These are phyloP conservation scores for Drosophila tanythrix DNA, from an alignment of 2,888 invertebrate species.

Conservation along the genomic window DNA sequence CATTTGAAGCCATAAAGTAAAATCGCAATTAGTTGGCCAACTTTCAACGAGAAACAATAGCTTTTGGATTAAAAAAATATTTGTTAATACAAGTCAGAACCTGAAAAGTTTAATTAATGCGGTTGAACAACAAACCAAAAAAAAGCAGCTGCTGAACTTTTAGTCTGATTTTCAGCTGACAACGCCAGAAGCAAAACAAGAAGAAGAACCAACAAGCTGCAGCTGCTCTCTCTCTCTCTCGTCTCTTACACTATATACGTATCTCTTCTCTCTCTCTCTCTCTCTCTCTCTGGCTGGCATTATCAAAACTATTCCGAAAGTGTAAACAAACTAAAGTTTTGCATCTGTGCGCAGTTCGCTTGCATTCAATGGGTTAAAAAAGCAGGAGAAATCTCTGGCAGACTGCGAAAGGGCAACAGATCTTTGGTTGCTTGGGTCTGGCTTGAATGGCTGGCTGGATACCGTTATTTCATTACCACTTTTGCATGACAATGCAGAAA, in stretches of 20 bases:
- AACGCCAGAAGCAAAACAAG: slow-evolving; percentile 1
- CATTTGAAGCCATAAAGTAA: background rate
- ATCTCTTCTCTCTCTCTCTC: slow-evolving; percentile 7
- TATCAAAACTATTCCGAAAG: slow-evolving; percentile 54
- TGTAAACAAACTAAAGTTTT: slow-evolving; percentile 62
- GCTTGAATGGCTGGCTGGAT: slow-evolving; percentile 23
- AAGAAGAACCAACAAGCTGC: background rate
- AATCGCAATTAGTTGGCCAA: background rate
- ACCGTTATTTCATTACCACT: slow-evolving; percentile 80
- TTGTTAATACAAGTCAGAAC: slow-evolving; percentile 19
- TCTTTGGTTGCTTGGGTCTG: slow-evolving; percentile 30
- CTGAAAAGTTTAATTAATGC: slow-evolving; percentile 43
- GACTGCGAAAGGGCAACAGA: slow-evolving; percentile 32
- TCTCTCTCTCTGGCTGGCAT: slow-evolving; percentile 7
- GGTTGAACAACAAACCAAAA: slow-evolving; percentile 2
- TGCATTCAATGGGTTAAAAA: slow-evolving; percentile 49
- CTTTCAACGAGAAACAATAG: background rate
- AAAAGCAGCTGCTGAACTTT: slow-evolving; percentile 34
- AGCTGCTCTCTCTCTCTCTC: slow-evolving; percentile 6
- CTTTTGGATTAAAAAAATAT: background rate
- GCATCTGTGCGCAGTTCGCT: slow-evolving; percentile 28
- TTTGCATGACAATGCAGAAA: slow-evolving; percentile 78
- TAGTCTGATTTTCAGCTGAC: slow-evolving; percentile 38
- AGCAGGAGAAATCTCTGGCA: slow-evolving; percentile 35
- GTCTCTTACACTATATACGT: background rate